These are phyloP conservation scores for Nephila pilipes DNA, from an alignment of 1,140 invertebrate species.

Conservation along the genomic window DNA sequence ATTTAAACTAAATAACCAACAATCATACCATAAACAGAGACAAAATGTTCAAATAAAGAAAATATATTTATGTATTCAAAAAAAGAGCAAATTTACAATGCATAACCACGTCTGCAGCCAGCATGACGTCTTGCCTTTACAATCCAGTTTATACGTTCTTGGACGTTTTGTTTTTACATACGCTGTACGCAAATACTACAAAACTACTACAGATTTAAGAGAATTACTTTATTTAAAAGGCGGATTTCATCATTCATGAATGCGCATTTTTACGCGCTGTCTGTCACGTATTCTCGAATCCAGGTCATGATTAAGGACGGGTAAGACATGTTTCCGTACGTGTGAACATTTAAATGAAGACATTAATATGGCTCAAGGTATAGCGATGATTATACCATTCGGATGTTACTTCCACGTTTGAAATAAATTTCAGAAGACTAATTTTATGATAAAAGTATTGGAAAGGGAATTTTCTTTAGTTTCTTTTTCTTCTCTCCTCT, in stretches of 20 bases:
- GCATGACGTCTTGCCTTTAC: neutral
- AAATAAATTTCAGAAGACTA: too few species aligned
- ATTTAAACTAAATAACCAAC: too few species aligned
- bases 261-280: neutral
- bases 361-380: neutral
- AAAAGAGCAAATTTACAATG: too few species aligned
- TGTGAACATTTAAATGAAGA: neutral
- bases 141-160: neutral
- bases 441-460: too few species aligned
- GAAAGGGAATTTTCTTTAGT: too few species aligned
- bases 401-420: too few species aligned
- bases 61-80: too few species aligned
- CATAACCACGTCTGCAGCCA: too few species aligned
- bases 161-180: neutral
- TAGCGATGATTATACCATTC: too few species aligned
- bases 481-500: too few species aligned
- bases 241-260: neutral
- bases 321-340: neutral
- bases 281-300: conserved; percentile 9
- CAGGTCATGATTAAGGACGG: conserved; percentile 17
- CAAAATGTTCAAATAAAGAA: too few species aligned
- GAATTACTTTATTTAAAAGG: neutral
- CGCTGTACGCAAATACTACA: neutral
- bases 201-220: conserved; percentile 4
- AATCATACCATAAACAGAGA: too few species aligned